phyloP scores from a whole-genome alignment of 2,113 vertebrate genomes.

The Telmatochromis sp. region DNA sequence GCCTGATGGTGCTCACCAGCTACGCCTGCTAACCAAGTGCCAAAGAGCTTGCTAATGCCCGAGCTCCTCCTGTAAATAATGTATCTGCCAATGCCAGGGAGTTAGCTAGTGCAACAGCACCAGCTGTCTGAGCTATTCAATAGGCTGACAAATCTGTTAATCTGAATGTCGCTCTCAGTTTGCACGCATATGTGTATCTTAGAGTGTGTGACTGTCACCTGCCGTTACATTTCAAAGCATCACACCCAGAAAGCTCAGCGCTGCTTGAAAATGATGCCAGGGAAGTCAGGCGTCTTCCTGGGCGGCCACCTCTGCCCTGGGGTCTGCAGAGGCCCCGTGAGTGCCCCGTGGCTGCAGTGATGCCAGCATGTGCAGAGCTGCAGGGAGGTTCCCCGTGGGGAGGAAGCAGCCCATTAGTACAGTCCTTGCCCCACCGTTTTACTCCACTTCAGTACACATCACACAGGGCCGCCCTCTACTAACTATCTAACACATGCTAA shows the following conservation, averaged over 20 bases:
- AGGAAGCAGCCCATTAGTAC: slow-evolving; percentile 69
- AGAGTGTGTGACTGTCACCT: slow-evolving; percentile 30
- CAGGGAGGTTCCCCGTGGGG: slow-evolving; percentile 46
- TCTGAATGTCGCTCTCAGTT: slow-evolving; percentile 5
- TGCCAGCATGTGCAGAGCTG: slow-evolving; percentile 54
- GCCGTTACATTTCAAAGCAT: background rate
- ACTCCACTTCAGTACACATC: slow-evolving; percentile 67
- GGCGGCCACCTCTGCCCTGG: background rate
- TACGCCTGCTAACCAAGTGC: slow-evolving; percentile 39
- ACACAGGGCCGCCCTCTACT: slow-evolving; percentile 56
- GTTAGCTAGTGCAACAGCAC: background rate
- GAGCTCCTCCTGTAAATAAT: slow-evolving; percentile 54
- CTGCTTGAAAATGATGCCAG: background rate
- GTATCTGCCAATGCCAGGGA: slow-evolving; percentile 21
- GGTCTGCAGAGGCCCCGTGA: slow-evolving; percentile 18
- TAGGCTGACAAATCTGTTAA: slow-evolving; percentile 49
- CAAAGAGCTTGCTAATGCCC: slow-evolving; percentile 45
- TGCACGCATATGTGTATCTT: background rate
- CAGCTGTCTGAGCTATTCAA: slow-evolving; percentile 50
- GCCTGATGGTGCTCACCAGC: slow-evolving; percentile 15
- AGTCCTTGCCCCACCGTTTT: slow-evolving; percentile 62
- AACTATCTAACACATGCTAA: slow-evolving; percentile 67
- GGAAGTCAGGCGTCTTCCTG: background rate
- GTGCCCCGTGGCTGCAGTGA: slow-evolving; percentile 46
- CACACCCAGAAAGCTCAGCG: background rate